Evolutionary conservation across 2,797 vertebrate species (phyloP).

Genomic region (Rhinogobio ventralis): DNA sequence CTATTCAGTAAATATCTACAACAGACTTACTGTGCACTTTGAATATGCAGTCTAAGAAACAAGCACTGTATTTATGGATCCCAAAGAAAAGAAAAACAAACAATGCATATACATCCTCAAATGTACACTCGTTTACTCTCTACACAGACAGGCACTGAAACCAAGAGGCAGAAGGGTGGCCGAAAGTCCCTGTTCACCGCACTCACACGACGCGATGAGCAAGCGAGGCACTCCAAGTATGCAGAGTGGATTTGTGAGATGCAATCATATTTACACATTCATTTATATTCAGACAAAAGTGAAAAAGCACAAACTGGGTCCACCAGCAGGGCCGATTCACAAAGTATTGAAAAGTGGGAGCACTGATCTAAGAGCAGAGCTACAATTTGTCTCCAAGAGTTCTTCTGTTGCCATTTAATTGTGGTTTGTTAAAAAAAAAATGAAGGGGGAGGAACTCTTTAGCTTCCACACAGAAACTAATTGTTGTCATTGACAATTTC

Average conservation of each 20-base stretch:
- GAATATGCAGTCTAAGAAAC: constrained; percentile 69
- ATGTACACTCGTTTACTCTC: constrained; percentile 51
- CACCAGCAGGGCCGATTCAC: constrained; percentile 24
- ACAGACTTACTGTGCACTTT: constrained; percentile 73
- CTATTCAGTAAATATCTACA: constrained; percentile 80
- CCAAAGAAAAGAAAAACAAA: constrained; percentile 46
- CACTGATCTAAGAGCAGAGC: constrained; percentile 9
- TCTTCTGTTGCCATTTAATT: not conserved
- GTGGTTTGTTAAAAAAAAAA: not conserved
- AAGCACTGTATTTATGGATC: constrained; percentile 59
- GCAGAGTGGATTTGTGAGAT: constrained; percentile 64
- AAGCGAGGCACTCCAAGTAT: constrained; percentile 73
- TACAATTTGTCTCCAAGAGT: not conserved
- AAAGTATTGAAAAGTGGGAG: constrained; percentile 11
- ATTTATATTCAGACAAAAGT: constrained; percentile 67
- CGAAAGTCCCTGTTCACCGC: constrained; percentile 26
- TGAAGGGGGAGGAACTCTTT: not conserved
- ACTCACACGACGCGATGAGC: constrained; percentile 51
- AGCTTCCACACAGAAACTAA: not conserved
- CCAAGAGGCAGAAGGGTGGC: constrained; percentile 43
- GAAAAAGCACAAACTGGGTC: constrained; percentile 55
- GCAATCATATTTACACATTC: constrained; percentile 75
- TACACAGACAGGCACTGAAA: constrained; percentile 58
- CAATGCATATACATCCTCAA: constrained; percentile 48
- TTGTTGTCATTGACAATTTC: not conserved